Conservation (phyloP, 2,797 vertebrate species). For the Allobates femoralis region DNA sequence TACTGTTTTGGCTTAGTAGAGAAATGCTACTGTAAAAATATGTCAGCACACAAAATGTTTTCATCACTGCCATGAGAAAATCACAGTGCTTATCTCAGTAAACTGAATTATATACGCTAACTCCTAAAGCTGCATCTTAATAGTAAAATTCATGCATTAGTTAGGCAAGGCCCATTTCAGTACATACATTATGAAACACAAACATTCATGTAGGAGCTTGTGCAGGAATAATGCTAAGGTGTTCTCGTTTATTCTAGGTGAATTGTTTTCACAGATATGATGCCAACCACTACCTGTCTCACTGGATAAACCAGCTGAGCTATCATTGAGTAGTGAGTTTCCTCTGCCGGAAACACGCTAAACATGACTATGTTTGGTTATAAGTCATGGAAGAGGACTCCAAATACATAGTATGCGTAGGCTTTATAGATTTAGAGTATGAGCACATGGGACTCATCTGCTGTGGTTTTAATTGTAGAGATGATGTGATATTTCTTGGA, state of each 20-base stretch:
- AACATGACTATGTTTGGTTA: not conserved
- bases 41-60: not conserved
- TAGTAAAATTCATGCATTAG: not conserved
- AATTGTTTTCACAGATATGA: conserved; percentile 35
- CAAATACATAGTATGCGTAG: not conserved
- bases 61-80: not conserved
- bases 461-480: no score
- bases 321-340: not conserved
- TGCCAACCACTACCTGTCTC: conserved; percentile 48
- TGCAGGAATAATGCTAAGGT: conserved; percentile 14
- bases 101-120: not conserved
- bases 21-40: not conserved
- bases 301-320: conserved; percentile 49
- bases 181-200: conserved; percentile 34
- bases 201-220: conserved; percentile 32
- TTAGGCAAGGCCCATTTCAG: conserved; percentile 26
- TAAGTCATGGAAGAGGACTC: not conserved
- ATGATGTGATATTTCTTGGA: no score
- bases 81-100: not conserved
- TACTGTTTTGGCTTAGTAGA: not conserved
- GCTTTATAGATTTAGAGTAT: no score
- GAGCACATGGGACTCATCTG: no score
- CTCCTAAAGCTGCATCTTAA: conserved; percentile 12
- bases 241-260: conserved; percentile 22
- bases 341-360: not conserved